Base-by-base conservation (phyloP, 2,113 vertebrate genomes). In the Ptilorrhoa leucosticta region DNA sequence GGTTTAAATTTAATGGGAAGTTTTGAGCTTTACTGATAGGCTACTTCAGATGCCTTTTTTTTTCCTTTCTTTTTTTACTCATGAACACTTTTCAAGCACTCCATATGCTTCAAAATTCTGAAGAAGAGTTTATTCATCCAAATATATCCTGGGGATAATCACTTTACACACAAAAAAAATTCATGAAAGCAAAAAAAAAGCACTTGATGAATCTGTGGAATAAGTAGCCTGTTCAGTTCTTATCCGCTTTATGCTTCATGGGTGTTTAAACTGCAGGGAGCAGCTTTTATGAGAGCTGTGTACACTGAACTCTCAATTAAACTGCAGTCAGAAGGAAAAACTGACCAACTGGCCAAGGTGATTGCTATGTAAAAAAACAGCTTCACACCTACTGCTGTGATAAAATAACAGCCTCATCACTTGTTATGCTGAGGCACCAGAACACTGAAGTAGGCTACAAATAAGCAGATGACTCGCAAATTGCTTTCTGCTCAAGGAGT, bases 401-500 rank as follows among this genome's bases (percentile, higher is more conserved):
- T 53, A 83, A 71, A 65, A 80, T 53, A 20, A 88, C 61, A 72
- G 45, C 31, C 56, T 80, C 26, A 2, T 30, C 58, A 57, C 35
- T 23, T 54, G 18, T 31, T 60, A 40, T 31, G 90, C 40, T 51
- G 17, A 87, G 61, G 76, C 30, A 80, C 19, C 24, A 82, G 53
- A 76, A 60, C 64, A 88, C 48, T 35, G 40, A 58, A 64, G 39
- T 4, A 47, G 30, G 69, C 39, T 65, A 70, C 40, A 56, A 90
- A 87, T 6, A 83, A 72, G 51, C 63, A 79, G 12, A 39, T 5
- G 6, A n/a, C 44, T 80, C 33, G 8, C 9, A 48, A 79, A 86
- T 22, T 35, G 40, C 66, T 87, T 94, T 89, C 88, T 90, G 76
- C 73, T 94, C 71, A 65, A 82, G 68, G 45, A 93, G 47, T 53